Evolutionary conservation across 2,797 vertebrate species (phyloP).

Genomic region (Hoplostethus mediterraneus): DNA sequence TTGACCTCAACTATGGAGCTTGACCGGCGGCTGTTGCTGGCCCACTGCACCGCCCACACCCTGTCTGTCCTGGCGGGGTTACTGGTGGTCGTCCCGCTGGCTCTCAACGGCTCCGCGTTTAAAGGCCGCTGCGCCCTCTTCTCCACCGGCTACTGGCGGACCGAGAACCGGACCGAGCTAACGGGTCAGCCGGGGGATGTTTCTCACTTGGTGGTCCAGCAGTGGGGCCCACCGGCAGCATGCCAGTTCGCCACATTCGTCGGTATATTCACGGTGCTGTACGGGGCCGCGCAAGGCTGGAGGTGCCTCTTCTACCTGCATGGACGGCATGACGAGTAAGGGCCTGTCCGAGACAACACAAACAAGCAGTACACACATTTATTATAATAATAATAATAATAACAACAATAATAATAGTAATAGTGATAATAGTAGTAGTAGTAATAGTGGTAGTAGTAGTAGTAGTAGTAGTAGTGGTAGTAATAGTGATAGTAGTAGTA

Average conservation of each 20-base stretch:
- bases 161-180: conserved; percentile 63
- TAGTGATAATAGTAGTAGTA: too few species aligned
- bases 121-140: conserved; percentile 88
- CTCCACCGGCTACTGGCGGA: conserved; percentile 83
- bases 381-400: too few species aligned
- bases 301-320: conserved; percentile 86
- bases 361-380: neutral
- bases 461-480: too few species aligned
- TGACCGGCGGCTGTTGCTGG: conserved; percentile 82
- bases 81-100: conserved; percentile 85
- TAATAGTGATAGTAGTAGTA: too few species aligned
- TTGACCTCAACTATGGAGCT: conserved; percentile 78
- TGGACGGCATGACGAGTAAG: conserved; percentile 87
- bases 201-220: conserved; percentile 79
- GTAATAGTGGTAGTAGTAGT: too few species aligned
- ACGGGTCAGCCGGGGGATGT: conserved; percentile 51
- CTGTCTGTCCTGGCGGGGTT: conserved; percentile 81
- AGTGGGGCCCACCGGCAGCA: conserved; percentile 85
- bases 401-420: too few species aligned
- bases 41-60: conserved; percentile 84
- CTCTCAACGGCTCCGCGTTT: conserved; percentile 86
- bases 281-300: conserved; percentile 87
- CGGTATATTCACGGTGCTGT: conserved; percentile 86
- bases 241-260: conserved; percentile 88
- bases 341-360: neutral